phyloP scores from a whole-genome alignment of 2,888 invertebrate species.

The Zhengitettix transpicula region DNA sequence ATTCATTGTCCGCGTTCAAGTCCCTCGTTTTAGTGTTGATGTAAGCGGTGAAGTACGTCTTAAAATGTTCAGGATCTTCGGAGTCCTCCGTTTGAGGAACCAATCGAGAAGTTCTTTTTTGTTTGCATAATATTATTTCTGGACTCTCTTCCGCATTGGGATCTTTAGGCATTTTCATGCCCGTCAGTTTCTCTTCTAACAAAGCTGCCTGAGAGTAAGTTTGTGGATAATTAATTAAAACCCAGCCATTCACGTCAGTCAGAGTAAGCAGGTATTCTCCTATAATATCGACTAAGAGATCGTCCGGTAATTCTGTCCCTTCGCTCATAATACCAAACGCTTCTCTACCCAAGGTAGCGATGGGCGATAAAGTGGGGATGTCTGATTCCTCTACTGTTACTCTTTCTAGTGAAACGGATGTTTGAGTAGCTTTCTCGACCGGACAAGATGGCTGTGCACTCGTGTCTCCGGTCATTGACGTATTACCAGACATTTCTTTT shows the following conservation, averaged over 20 bases:
- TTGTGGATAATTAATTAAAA: slow-evolving; percentile 45
- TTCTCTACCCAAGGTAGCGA: slow-evolving; percentile 27
- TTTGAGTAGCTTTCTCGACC: too few species aligned
- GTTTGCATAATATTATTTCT: slow-evolving; percentile 24
- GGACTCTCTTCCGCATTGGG: slow-evolving; percentile 19
- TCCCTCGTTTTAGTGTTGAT: slow-evolving; percentile 22
- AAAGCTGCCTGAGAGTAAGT: slow-evolving; percentile 37
- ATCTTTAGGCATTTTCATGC: slow-evolving; percentile 30
- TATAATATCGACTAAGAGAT: slow-evolving; percentile 37
- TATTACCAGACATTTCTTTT: too few species aligned
- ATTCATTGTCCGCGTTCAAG: slow-evolving; percentile 27
- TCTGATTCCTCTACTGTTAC: too few species aligned
- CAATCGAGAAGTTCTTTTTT: slow-evolving; percentile 30
- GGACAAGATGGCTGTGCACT: too few species aligned
- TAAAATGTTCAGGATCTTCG: slow-evolving; percentile 24
- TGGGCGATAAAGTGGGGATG: too few species aligned
- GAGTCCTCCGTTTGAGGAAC: slow-evolving; percentile 33
- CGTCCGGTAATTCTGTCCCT: slow-evolving; percentile 37
- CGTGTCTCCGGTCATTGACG: too few species aligned
- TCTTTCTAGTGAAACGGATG: too few species aligned
- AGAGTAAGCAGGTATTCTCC: slow-evolving; percentile 39
- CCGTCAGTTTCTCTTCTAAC: slow-evolving; percentile 41
- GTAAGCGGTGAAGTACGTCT: slow-evolving; percentile 40
- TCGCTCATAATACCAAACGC: slow-evolving; percentile 34
- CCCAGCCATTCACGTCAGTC: slow-evolving; percentile 35